Conservation (phyloP, 1,140 invertebrate genomes). For the Drosophila micromelanica region DNA sequence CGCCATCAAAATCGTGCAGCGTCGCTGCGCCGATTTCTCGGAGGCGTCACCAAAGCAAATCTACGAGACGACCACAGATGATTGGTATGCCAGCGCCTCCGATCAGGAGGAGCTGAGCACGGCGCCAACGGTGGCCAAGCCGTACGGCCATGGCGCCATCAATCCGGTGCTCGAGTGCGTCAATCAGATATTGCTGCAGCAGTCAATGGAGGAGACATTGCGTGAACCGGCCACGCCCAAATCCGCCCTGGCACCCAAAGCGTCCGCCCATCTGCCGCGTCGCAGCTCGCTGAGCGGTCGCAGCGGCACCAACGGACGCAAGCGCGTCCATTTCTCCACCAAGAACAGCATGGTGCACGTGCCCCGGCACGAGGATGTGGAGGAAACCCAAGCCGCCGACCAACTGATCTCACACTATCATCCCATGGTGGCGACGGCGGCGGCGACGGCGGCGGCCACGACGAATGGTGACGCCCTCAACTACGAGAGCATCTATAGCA, state of each 20-base stretch:
- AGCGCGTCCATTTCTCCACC: slow-evolving; percentile 82
- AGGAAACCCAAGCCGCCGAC: slow-evolving; percentile 36
- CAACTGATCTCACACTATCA: slow-evolving; percentile 65
- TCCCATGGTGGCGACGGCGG: slow-evolving; percentile 25
- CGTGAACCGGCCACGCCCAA: slow-evolving; percentile 39
- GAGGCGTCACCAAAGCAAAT: slow-evolving; percentile 79
- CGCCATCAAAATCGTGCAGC: slow-evolving; percentile 55
- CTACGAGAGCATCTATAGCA: slow-evolving; percentile 85
- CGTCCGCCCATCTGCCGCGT: slow-evolving; percentile 28
- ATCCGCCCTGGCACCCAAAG: slow-evolving; percentile 28
- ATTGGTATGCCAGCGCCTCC: slow-evolving; percentile 87
- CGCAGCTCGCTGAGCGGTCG: slow-evolving; percentile 63
- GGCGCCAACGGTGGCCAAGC: slow-evolving; percentile 80
- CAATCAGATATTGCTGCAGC: slow-evolving; percentile 85
- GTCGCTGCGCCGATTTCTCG: slow-evolving; percentile 68
- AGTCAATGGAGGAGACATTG: slow-evolving; percentile 77
- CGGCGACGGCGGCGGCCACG: not conserved
- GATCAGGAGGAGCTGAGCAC: slow-evolving; percentile 86
- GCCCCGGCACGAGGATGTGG: slow-evolving; percentile 63
- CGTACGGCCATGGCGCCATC: slow-evolving; percentile 84
- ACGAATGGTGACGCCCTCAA: slow-evolving; percentile 48
- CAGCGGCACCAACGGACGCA: slow-evolving; percentile 60
- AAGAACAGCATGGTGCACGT: slow-evolving; percentile 84
- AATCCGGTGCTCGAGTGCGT: slow-evolving; percentile 90
- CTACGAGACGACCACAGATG: slow-evolving; percentile 86